Conservation (phyloP, 1,140 invertebrate genomes). For the Theocolax elegans region DNA sequence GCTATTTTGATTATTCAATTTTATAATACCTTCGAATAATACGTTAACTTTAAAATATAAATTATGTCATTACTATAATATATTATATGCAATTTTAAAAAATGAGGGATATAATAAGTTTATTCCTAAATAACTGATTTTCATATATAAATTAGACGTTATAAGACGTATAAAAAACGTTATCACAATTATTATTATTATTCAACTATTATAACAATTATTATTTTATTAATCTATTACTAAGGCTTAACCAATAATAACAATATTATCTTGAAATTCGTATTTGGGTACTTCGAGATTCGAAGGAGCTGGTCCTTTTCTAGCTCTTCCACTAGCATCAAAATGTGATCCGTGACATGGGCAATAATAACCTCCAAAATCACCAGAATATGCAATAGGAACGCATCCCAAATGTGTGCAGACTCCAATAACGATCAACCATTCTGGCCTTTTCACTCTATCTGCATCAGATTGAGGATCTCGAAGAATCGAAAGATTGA, state of each 20-base stretch:
- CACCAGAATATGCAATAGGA: constrained; percentile 92
- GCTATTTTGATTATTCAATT: too few relatives aligned
- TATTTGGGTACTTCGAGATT: constrained; percentile 96
- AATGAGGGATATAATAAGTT: too few relatives aligned
- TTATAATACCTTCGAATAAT: too few relatives aligned
- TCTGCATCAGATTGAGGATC: constrained; percentile 89
- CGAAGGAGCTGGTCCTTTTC: constrained; percentile 96
- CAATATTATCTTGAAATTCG: constrained; percentile 77
- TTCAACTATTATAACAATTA: too few relatives aligned
- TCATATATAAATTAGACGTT: too few relatives aligned
- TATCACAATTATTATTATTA: too few relatives aligned
- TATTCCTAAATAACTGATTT: too few relatives aligned
- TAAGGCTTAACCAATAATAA: constrained; percentile 75
- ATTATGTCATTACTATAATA: too few relatives aligned
- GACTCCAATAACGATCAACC: constrained; percentile 93
- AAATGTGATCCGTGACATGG: constrained; percentile 99
- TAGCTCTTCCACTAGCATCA: constrained; percentile 94
- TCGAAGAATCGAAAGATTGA: constrained; percentile 81
- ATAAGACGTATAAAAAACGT: too few relatives aligned
- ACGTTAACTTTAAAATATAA: too few relatives aligned
- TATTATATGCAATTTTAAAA: too few relatives aligned
- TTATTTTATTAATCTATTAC: too few relatives aligned
- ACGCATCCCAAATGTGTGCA: constrained; percentile 99
- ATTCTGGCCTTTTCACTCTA: constrained; percentile 84
- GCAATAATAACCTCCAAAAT: constrained; percentile 98